Evolutionary conservation across 1,140 invertebrate genomes (phyloP).

Genomic region (Ooceraea biroi): DNA sequence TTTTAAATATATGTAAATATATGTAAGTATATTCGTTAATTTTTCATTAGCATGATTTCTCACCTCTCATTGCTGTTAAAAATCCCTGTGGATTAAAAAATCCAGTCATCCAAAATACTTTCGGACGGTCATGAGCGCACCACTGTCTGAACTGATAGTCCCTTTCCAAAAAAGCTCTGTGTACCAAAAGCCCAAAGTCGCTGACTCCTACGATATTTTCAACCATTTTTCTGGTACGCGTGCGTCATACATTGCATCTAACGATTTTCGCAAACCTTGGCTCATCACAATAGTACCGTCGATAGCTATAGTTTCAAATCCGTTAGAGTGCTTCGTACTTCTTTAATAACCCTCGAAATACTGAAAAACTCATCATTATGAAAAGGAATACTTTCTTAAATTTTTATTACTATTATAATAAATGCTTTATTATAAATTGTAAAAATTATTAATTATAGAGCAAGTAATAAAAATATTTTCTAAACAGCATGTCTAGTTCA

Average conservation of each 20-base stretch:
- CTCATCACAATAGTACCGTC: conserved; percentile 99
- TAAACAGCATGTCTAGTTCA: neutral
- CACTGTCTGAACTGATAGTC: conserved; percentile 95
- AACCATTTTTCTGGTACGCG: conserved; percentile 96
- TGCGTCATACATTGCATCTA: conserved; percentile 98
- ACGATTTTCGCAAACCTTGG: conserved; percentile 93
- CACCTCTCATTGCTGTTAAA: conserved; percentile 97
- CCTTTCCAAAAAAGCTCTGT: conserved; percentile 96
- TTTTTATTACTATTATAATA: neutral
- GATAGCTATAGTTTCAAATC: conserved; percentile 97
- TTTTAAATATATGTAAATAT: neutral
- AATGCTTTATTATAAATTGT: too few relatives aligned
- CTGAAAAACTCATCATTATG: conserved; percentile 80
- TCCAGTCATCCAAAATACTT: conserved; percentile 98
- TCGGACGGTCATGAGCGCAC: conserved; percentile 93
- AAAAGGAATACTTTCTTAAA: neutral
- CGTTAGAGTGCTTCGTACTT: conserved; percentile 92
- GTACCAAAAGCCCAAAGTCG: conserved; percentile 98
- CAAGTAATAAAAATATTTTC: neutral
- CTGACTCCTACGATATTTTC: conserved; percentile 99
- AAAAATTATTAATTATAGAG: too few relatives aligned
- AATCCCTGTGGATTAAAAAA: conserved; percentile 99
- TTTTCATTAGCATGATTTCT: too few relatives aligned
- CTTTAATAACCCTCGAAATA: conserved; percentile 95
- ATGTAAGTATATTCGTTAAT: neutral